Percentiles rank a stretch among this genome's conserved stretches.
Conservation (phyloP, 2,888 invertebrate species). For the Tenthredo distinguenda region DNA sequence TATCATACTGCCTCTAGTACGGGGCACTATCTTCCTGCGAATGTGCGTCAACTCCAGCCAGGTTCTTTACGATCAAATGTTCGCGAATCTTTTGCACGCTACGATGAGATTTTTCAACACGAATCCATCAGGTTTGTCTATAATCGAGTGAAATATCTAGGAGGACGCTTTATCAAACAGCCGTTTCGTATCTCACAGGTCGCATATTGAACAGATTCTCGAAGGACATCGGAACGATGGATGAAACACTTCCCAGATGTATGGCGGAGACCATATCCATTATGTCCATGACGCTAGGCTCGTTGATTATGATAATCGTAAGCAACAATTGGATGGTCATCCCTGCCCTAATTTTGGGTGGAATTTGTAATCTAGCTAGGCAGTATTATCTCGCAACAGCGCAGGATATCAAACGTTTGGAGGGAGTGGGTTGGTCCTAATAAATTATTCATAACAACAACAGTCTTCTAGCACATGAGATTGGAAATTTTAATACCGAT, state of each 20-base stretch:
- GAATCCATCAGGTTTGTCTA: constrained; percentile 86
- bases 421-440: constrained; percentile 83
- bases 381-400: constrained; percentile 87
- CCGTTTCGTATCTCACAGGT: constrained; percentile 60
- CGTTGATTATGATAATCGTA: constrained; percentile 86
- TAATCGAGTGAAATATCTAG: background rate
- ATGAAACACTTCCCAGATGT: constrained; percentile 79
- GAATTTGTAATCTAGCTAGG: constrained; percentile 84
- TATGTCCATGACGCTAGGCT: constrained; percentile 87
- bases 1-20: constrained; percentile 75
- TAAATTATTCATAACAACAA: background rate
- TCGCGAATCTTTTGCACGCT: constrained; percentile 86
- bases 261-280: constrained; percentile 75
- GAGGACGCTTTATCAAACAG: background rate
- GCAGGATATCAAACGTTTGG: constrained; percentile 87
- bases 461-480: background rate
- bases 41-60: constrained; percentile 89
- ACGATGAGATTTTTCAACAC: constrained; percentile 92
- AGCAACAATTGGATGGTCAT: constrained; percentile 85
- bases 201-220: constrained; percentile 85
- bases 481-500: background rate
- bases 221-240: constrained; percentile 83
- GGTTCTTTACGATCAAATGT: constrained; percentile 91
- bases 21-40: constrained; percentile 86
- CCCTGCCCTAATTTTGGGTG: constrained; percentile 83